These are phyloP conservation scores for Tenthredo distinguenda DNA, from an alignment of 2,888 invertebrate species.

Conservation along the genomic window DNA sequence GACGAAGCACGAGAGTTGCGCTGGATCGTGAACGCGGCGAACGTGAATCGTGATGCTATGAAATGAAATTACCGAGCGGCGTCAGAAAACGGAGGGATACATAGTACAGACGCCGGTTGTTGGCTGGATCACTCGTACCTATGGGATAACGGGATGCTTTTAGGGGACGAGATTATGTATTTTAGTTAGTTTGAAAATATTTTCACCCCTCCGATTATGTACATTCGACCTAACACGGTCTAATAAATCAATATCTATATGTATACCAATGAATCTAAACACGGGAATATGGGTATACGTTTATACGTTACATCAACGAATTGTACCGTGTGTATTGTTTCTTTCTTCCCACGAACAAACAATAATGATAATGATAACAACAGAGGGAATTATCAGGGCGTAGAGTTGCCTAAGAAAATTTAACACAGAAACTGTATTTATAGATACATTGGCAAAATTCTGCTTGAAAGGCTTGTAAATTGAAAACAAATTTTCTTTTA, in stretches of 20 bases:
- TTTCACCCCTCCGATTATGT: neutral
- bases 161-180: neutral
- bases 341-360: neutral
- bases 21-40: neutral
- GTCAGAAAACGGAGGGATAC: neutral
- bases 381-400: neutral
- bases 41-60: neutral
- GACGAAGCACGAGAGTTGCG: constrained; percentile 1
- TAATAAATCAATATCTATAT: constrained; percentile 24
- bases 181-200: neutral
- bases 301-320: neutral
- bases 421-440: neutral
- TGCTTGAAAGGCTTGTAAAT: neutral
- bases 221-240: neutral
- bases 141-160: neutral
- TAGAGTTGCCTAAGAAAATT: neutral
- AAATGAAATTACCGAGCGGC: constrained; percentile 7
- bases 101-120: neutral
- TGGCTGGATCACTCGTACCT: neutral
- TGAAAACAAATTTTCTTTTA: neutral
- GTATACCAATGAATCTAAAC: neutral
- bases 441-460: neutral
- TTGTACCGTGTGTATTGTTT: neutral
- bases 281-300: neutral
- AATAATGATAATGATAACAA: neutral